Evolutionary conservation across 2,113 vertebrate genomes (phyloP), one percentile per base, ranked within the genome.

Genomic region (Dascyllus trimaculatus): DNA sequence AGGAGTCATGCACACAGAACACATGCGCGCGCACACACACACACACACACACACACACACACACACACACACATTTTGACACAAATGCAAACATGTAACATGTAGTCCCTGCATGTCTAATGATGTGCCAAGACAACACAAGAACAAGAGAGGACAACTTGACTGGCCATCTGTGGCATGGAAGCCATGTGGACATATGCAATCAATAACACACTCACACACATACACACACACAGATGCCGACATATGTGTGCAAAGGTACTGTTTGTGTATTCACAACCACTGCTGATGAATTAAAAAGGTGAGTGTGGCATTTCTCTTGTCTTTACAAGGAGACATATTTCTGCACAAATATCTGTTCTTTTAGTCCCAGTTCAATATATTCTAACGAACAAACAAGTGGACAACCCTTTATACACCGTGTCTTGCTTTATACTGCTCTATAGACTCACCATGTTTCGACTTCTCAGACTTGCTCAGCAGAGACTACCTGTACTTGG

Each of bases 91-190:
- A 56, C 71, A 56, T 49, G 24, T 70, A 67, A 69, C 56, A 59
- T 58, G 68, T 84, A 82, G 85, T 48, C 68, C 73, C 82, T 89
- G 89, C 85, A 90, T 91, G 88, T 85, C 85, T 91, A 84, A 92
- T 86, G 88, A 90, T 66, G n/a, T 74, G 78, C 82, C 79, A 85
- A 88, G 80, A 86, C 53, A 21, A 80, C 80, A 75, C 17, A 78
- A 76, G 82, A 76, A 81, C 62, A 80, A 81, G 67, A 71, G 71
- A 67, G 75, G 79, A 84, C n/a, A 3, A 86, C 64, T 53, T 72
- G 46, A 87, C 79, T 25, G 62, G 52, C 92, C 91, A 92, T 93
- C 89, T 93, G 92, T 84, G 75, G 67, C 63, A 57, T 18, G 49
- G 57, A 72, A 63, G 77, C 81, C 79, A 49, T 60, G 64, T 56